phyloP scores from a whole-genome alignment of 2,797 vertebrate species.

The Clangula hyemalis region DNA sequence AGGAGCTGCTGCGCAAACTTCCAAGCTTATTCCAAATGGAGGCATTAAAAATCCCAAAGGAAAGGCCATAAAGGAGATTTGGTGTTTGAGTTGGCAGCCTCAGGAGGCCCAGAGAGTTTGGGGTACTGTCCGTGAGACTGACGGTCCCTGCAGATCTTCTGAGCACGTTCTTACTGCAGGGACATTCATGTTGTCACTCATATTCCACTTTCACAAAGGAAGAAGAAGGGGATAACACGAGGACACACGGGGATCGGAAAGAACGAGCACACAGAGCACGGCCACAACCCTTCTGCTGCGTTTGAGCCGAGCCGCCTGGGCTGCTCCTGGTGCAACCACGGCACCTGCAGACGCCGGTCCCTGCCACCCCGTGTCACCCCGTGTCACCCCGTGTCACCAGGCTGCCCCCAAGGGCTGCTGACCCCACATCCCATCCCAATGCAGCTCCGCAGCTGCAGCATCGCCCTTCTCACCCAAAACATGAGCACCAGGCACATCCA shows the following conservation, averaged over 20 bases:
- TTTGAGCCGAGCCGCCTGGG: not conserved
- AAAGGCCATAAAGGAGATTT: conserved; percentile 12
- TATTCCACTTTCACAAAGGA: not conserved
- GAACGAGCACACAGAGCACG: not conserved
- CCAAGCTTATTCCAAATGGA: not conserved
- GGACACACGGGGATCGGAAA: not conserved
- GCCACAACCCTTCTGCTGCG: not conserved
- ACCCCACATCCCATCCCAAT: too few relatives aligned
- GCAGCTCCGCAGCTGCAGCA: too few relatives aligned
- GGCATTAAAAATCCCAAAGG: conserved; percentile 18
- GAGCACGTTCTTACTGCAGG: not conserved
- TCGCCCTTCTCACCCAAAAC: too few relatives aligned
- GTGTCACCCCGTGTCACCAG: not conserved
- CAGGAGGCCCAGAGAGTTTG: not conserved
- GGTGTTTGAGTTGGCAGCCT: not conserved
- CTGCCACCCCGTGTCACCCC: not conserved
- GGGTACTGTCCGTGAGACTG: not conserved
- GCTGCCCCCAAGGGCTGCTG: too few relatives aligned
- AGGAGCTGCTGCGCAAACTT: conserved; percentile 3
- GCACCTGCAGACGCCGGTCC: not conserved
- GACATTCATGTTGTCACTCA: accelerated
- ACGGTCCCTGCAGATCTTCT: not conserved
- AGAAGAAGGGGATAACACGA: not conserved
- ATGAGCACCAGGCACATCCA: too few relatives aligned
- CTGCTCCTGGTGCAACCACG: not conserved